Percentiles rank a stretch among this genome's conserved stretches.
Evolutionary conservation across 2,113 vertebrate species (phyloP).

Genomic region (Nothocercus nigrocapillus): DNA sequence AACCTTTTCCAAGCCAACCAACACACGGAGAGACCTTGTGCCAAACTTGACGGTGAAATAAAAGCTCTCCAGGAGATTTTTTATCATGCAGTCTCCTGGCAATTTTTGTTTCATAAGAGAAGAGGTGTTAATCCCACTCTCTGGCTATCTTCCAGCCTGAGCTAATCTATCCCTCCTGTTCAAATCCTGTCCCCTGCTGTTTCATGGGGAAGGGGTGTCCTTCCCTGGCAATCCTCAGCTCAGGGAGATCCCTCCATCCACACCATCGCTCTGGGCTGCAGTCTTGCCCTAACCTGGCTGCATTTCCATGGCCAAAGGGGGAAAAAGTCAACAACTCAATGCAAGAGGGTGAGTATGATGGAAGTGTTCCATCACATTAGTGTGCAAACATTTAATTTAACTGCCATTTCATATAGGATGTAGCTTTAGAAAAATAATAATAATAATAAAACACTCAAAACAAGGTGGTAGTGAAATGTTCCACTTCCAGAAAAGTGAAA

Average conservation of each 20-base stretch:
- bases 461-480: not conserved
- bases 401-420: not conserved
- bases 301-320: not conserved
- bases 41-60: not conserved
- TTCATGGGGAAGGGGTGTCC: not conserved
- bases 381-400: not conserved
- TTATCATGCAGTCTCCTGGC: not conserved
- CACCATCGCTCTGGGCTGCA: rapidly evolving
- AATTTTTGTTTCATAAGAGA: not conserved
- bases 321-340: not conserved
- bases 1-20: too few relatives aligned
- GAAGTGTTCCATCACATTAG: not conserved
- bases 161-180: not conserved
- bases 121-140: not conserved
- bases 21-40: not conserved
- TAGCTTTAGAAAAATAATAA: not conserved
- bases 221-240: not conserved
- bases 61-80: not conserved
- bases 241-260: not conserved
- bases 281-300: not conserved
- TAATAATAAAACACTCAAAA: not conserved
- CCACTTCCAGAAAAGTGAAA: not conserved
- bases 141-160: not conserved
- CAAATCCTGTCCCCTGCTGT: not conserved
- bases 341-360: not conserved